phyloP scores from a whole-genome alignment of 2,888 invertebrate genomes.

The Magallana nippona region DNA sequence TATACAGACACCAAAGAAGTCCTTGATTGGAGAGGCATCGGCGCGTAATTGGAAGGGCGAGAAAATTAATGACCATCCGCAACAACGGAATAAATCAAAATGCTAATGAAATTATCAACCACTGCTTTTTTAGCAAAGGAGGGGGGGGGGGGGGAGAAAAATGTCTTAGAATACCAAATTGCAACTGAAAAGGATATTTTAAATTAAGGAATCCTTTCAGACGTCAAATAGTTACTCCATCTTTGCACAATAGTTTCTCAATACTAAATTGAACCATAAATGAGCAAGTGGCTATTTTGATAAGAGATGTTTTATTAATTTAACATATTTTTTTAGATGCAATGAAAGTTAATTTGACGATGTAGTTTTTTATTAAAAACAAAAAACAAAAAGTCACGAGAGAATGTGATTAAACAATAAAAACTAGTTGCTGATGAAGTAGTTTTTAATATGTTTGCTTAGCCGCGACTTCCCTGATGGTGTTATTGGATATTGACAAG shows the following conservation, averaged over 20 bases:
- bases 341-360: too few species aligned
- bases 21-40: not conserved
- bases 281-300: not conserved
- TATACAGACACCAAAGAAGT: not conserved
- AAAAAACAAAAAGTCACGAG: too few species aligned
- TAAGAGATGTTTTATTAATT: not conserved
- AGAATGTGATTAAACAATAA: too few species aligned
- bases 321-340: too few species aligned
- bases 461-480: not conserved
- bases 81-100: slow-evolving; percentile 26
- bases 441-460: not conserved
- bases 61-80: slow-evolving; percentile 7
- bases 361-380: too few species aligned
- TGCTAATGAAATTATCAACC: slow-evolving; percentile 28
- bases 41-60: not conserved
- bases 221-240: not conserved
- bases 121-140: not conserved
- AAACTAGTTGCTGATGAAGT: too few species aligned
- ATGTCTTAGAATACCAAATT: slow-evolving; percentile 5
- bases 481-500: slow-evolving; percentile 18
- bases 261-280: not conserved
- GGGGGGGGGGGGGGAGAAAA: not conserved
- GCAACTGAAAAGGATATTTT: not conserved
- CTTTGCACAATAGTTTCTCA: not conserved
- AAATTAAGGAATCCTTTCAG: not conserved